A percentile compares a stretch with the other conserved stretches of the same genome.
phyloP scores from a whole-genome alignment of 2,797 vertebrate species.

The Muscicapa striata region DNA sequence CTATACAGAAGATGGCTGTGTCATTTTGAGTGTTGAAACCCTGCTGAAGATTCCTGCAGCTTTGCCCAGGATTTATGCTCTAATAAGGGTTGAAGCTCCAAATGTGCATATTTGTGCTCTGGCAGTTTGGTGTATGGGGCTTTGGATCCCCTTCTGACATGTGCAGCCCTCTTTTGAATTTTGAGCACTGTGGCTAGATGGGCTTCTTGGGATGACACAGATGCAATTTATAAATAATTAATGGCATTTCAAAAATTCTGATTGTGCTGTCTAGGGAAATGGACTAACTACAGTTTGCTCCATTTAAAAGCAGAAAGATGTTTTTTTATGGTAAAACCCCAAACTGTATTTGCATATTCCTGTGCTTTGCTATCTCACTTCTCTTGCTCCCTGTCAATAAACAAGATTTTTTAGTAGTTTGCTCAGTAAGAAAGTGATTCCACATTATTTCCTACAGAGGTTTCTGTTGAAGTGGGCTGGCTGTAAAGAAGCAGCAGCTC shows the following conservation, averaged over 20 bases:
- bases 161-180: background rate
- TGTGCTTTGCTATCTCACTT: background rate
- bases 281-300: constrained; percentile 20
- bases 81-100: background rate
- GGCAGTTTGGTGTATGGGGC: background rate
- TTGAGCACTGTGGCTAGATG: background rate
- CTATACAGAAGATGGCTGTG: background rate
- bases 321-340: constrained; percentile 44
- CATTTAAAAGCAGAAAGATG: constrained; percentile 30
- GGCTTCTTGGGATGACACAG: constrained; percentile 10
- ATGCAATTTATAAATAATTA: background rate
- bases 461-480: constrained; percentile 31
- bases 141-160: background rate
- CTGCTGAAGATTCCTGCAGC: background rate
- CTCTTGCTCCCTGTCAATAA: constrained; percentile 18
- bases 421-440: background rate
- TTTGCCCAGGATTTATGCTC: background rate
- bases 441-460: background rate
- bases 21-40: background rate
- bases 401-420: constrained; percentile 11
- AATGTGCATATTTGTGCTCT: background rate
- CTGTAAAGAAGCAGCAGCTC: background rate
- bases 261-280: constrained; percentile 14
- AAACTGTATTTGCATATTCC: background rate
- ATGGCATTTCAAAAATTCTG: background rate